A percentile compares a stretch with the other conserved stretches of the same genome.
Conservation (phyloP, 2,888 invertebrate species). For the Sphaerophoria rueppellii region DNA sequence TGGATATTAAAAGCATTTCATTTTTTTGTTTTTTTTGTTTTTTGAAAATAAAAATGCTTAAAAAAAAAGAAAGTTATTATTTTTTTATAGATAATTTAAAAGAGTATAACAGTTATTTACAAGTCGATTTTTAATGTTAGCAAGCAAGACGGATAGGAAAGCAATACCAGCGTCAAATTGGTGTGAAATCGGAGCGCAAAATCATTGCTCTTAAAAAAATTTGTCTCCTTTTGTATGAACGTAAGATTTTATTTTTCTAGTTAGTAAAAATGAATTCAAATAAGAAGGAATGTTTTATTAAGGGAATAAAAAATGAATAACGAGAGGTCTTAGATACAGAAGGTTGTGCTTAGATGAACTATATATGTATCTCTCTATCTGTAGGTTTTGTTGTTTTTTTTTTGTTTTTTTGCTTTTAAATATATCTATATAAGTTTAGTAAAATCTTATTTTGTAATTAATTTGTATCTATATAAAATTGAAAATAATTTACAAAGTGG, state of each 20-base stretch:
- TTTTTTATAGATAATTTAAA: constrained; percentile 50
- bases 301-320: constrained; percentile 49
- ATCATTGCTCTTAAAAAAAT: constrained; percentile 36
- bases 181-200: constrained; percentile 58
- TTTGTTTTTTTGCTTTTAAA: constrained; percentile 12
- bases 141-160: constrained; percentile 46
- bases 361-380: constrained; percentile 48
- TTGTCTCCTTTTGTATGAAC: constrained; percentile 35
- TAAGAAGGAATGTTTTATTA: constrained; percentile 50
- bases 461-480: constrained; percentile 61
- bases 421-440: constrained; percentile 38
- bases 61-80: constrained; percentile 17
- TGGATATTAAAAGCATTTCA: neutral
- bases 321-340: constrained; percentile 55
- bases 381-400: constrained; percentile 26
- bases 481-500: constrained; percentile 81
- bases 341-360: constrained; percentile 65
- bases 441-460: constrained; percentile 58
- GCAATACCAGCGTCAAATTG: constrained; percentile 52
- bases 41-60: constrained; percentile 40
- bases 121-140: constrained; percentile 6
- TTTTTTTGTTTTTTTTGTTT: constrained; percentile 8
- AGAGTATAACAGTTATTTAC: constrained; percentile 59
- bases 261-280: constrained; percentile 35
- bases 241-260: constrained; percentile 41